Percentiles rank a stretch among this genome's conserved stretches.
Conservation (phyloP, 1,140 invertebrate species). For the Cyclina sinensis region DNA sequence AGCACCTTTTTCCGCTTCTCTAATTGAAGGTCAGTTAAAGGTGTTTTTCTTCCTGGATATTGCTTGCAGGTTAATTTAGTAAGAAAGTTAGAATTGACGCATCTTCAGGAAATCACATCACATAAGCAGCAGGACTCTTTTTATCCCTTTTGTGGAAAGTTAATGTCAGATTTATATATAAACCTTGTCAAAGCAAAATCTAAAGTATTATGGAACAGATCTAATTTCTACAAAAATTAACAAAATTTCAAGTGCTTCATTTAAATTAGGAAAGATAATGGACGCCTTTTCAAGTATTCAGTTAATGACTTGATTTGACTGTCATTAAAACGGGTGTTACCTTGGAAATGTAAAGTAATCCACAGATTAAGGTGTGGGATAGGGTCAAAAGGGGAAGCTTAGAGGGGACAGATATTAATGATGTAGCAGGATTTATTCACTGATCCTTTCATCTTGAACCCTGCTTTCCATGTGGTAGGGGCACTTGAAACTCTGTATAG, state of each 20-base stretch:
- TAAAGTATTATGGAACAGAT: too few relatives aligned
- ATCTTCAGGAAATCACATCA: neutral
- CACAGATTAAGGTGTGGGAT: neutral
- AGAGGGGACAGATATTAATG: constrained; percentile 14
- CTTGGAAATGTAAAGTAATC: constrained; percentile 14
- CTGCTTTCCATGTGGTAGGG: neutral
- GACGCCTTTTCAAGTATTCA: constrained; percentile 17
- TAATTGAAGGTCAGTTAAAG: too few relatives aligned
- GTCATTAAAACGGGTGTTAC: neutral
- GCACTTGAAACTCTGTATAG: neutral
- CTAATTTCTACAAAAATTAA: neutral
- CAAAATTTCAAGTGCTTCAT: neutral
- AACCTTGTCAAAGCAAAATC: too few relatives aligned
- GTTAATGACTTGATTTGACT: neutral
- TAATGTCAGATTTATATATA: too few relatives aligned
- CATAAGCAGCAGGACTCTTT: too few relatives aligned
- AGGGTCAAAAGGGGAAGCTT: constrained; percentile 35
- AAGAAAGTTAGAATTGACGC: too few relatives aligned
- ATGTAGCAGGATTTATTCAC: constrained; percentile 11
- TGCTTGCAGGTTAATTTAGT: too few relatives aligned
- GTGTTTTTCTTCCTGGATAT: too few relatives aligned
- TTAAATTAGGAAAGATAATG: neutral
- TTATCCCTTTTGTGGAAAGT: too few relatives aligned
- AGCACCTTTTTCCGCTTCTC: too few relatives aligned
- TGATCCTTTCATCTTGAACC: constrained; percentile 24